Base-by-base conservation (phyloP, 1,140 invertebrate species). In the Cardiocondyla obscurior region DNA sequence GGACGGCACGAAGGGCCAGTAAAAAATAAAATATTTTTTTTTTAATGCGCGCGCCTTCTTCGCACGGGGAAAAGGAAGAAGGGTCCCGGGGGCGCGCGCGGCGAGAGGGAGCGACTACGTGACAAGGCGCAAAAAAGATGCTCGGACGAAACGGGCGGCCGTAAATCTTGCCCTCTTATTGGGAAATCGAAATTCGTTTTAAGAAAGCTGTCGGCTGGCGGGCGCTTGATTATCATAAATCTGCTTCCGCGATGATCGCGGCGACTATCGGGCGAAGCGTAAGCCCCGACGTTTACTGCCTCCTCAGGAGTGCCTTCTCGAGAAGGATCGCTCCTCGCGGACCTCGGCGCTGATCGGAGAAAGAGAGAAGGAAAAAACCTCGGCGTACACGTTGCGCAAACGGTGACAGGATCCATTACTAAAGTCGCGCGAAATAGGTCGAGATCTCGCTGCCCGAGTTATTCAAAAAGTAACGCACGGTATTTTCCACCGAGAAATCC, bases 141-240 rank as follows among this genome's bases (percentile, higher is more conserved):
- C 51, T 25, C 44, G 72, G 10, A 49, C 62, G 36, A 79, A 70
- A n/a, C 65, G 73, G 46, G 46, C 33, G 76, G 85, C 39, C 72
- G 87, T 88, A 88, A 88, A 88, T 88, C 85, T 87, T 25, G 55
- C 6, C 46, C 58, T 84, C 79, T 85, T 88, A 88, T 87, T 84
- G 83, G 87, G 74, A 88, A 88, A 88, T 88, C 83, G 83, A 87
- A 76, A 87, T 88, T 85, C 83, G 73, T 53, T 83, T 74, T 62
- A 62, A 74, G 57, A 51, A 88, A 82, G 72, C 74, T 72, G 77
- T 84, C 55, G 64, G 81, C 39, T 51, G 33, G 22, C 36, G 39
- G n/a, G n/a, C 58, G 33, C 58, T 88, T 88, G 87, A 88, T 88
- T 88, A 88, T 70, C 87, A 70, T 88, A 88, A 88, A 88, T 88